These are phyloP conservation scores for Ypsolopha scabrella DNA, from an alignment of 2,888 invertebrate species.

Conservation along the genomic window DNA sequence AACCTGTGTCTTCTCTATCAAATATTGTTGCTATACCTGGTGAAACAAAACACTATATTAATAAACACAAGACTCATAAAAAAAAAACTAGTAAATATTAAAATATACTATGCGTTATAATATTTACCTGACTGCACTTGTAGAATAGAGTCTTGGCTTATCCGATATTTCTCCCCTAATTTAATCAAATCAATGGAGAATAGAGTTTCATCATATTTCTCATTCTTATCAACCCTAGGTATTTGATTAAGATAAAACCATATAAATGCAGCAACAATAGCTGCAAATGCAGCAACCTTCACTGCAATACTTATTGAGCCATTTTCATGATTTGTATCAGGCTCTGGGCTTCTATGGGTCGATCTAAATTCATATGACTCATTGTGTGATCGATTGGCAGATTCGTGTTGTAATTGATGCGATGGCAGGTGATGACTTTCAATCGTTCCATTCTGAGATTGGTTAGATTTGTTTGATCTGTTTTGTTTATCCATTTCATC, in stretches of 20 bases:
- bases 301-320: background rate
- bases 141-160: constrained; percentile 37
- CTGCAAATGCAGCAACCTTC: background rate
- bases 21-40: constrained; percentile 50
- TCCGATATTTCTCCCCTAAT: constrained; percentile 37
- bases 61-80: background rate
- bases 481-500: background rate
- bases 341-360: background rate
- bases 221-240: background rate
- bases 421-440: too few species aligned
- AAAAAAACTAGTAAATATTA: background rate
- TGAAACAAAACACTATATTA: constrained; percentile 13
- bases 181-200: constrained; percentile 39
- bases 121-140: constrained; percentile 44
- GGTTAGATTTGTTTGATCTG: background rate
- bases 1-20: constrained; percentile 43
- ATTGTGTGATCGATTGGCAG: too few species aligned
- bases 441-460: too few species aligned
- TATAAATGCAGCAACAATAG: background rate
- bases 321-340: background rate
- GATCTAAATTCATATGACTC: background rate
- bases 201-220: constrained; percentile 27
- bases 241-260: background rate
- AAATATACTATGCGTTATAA: background rate
- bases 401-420: too few species aligned